Base-by-base conservation (phyloP, 2,888 invertebrate species). In the Aleiodes testaceus region DNA sequence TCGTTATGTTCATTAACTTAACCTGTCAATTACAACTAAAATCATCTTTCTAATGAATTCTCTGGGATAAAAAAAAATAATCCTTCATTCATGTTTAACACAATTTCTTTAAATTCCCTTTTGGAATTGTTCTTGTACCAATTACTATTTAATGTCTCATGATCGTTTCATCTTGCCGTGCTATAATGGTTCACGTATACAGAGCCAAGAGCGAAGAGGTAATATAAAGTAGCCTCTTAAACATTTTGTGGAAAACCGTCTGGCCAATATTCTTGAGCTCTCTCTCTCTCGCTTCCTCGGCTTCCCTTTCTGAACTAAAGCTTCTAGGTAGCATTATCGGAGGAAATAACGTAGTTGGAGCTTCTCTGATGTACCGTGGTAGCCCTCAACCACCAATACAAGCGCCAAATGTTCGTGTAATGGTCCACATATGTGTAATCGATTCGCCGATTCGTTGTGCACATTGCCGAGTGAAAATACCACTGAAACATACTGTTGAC, bases 361-460 rank as follows among this genome's bases (percentile, higher is more conserved):
- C 47, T 55, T 63, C 69, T 30, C 61, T 49, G 68, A 49, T 50
- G 22, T 50, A 42, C 45, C 26, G 63, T 42, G 22, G 69, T 42
- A 44, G 69, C 64, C 63, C 63, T 69, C 69, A 69, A 52, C 64
- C 45, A 18, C 26, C 52, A n/a, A 14, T 55, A 55, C 30, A 55
- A 30, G 30, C 26, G 11, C 18, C 55, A 6, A 30, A 30, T 3
- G 53, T 30, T 64, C 52, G 44, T 63, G 44, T 64, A 69, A 69
- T 69, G 9, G 69, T 42, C 44, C 64, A 69, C 69, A 69, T 64
- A 64, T 69, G 69, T 64, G 52, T 45, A 69, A 69, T 69, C 69
- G 64, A 69, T 69, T 9, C n/a, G 20, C 18, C 20, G 22, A 63
- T 36, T 22, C 44, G n/a, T 61, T 11, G 52, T 53, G 42, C 55